Conservation (phyloP, 2,113 vertebrate genomes). For the Petaurus breviceps region DNA sequence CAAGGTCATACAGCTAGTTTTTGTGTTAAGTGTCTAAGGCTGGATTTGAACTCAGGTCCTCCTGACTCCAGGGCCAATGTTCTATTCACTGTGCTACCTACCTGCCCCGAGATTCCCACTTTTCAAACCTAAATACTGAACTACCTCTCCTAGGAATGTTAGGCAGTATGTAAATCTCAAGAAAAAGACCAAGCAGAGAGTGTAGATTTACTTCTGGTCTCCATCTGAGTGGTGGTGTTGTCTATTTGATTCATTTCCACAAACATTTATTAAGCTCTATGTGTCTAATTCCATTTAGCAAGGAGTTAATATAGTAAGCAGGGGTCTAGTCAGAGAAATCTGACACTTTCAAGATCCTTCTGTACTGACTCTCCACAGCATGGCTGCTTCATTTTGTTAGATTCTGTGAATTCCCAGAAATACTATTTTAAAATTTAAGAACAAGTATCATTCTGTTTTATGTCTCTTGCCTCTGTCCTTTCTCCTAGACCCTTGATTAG, state of each 20-base stretch:
- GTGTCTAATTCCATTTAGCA: background rate
- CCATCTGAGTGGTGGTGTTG: background rate
- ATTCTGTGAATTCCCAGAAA: background rate
- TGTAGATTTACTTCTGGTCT: background rate
- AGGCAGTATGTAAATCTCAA: constrained; percentile 32
- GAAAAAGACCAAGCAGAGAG: background rate
- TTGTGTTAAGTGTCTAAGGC: too few relatives aligned
- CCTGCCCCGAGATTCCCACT: background rate
- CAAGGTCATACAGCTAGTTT: too few relatives aligned
- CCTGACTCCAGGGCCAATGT: too few relatives aligned
- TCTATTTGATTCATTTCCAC: background rate
- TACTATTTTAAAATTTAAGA: background rate
- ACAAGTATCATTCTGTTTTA: background rate
- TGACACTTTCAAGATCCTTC: background rate
- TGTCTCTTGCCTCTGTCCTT: background rate
- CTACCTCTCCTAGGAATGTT: constrained; percentile 4
- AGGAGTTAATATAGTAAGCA: background rate
- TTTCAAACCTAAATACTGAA: constrained; percentile 47
- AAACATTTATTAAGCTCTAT: background rate
- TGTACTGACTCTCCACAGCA: background rate
- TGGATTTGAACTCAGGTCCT: too few relatives aligned
- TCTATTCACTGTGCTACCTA: too few relatives aligned
- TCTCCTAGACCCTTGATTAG: background rate
- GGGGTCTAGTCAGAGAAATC: background rate
- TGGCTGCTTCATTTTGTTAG: background rate